Conservation (phyloP, 2,113 vertebrate species). For the Labeo catla region DNA sequence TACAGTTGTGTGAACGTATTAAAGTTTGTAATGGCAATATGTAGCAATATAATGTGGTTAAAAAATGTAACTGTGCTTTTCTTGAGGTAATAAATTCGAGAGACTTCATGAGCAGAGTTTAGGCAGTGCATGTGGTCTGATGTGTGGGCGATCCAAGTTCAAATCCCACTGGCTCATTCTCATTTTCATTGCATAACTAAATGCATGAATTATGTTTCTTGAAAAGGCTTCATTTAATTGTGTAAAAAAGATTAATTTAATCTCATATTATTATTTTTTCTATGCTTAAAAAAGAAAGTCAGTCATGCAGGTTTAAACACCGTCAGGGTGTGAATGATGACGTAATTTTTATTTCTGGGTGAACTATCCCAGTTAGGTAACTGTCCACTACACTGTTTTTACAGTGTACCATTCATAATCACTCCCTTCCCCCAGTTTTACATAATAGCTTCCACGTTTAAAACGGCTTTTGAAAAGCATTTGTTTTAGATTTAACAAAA, state of each 20-base stretch:
- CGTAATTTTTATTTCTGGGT: not conserved
- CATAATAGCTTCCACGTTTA: not conserved
- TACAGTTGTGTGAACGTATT: not conserved
- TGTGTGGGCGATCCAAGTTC: not conserved
- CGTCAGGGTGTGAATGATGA: not conserved
- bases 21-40: not conserved
- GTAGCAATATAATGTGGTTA: not conserved
- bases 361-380: not conserved
- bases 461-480: not conserved
- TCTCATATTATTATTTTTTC: not conserved
- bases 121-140: not conserved
- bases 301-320: not conserved
- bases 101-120: not conserved
- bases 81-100: not conserved
- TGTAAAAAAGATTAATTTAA: not conserved
- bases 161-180: not conserved
- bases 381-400: not conserved
- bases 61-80: not conserved
- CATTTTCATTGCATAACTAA: not conserved
- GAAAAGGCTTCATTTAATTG: not conserved
- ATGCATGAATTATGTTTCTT: not conserved
- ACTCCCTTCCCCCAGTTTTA: not conserved
- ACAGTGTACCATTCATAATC: not conserved
- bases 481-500: not conserved
- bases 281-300: not conserved